phyloP scores from a whole-genome alignment of 2,113 vertebrate species.

The Pteruthius melanotis region DNA sequence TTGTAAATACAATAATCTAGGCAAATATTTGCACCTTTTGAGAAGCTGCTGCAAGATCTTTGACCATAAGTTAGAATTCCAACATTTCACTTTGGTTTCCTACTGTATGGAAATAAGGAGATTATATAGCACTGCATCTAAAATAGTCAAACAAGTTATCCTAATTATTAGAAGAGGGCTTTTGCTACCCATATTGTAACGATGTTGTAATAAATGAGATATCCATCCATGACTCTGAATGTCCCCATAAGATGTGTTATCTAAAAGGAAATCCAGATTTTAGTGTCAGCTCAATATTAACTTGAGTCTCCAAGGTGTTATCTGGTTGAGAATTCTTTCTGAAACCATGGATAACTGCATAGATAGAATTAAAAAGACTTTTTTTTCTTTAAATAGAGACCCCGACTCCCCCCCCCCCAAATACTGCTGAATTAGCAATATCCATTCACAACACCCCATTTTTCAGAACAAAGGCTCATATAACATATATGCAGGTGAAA shows the following conservation, averaged over 20 bases:
- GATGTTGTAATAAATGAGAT: neutral
- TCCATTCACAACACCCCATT: neutral
- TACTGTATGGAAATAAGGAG: constrained; percentile 12
- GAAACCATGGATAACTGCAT: neutral
- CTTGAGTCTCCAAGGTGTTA: neutral
- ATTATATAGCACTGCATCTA: neutral
- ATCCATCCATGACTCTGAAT: neutral
- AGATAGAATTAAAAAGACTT: neutral
- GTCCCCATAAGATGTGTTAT: neutral
- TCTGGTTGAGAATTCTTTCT: neutral
- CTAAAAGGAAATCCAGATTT: neutral
- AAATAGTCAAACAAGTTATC: neutral
- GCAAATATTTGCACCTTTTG: constrained; percentile 75
- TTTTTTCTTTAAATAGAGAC: neutral
- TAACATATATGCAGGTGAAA: neutral
- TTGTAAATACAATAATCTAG: constrained; percentile 83
- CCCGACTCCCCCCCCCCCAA: no score
- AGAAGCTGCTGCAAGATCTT: constrained; percentile 66
- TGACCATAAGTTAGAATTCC: constrained; percentile 29
- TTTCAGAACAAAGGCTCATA: neutral
- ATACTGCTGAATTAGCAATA: neutral
- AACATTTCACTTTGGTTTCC: constrained; percentile 41
- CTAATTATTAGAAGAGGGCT: neutral
- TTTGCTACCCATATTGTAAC: neutral
- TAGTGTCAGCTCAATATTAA: neutral